A percentile compares a stretch with the other conserved stretches of the same genome.
Evolutionary conservation across 2,113 vertebrate species (phyloP).

Genomic region (Oncorhynchus clarkii): DNA sequence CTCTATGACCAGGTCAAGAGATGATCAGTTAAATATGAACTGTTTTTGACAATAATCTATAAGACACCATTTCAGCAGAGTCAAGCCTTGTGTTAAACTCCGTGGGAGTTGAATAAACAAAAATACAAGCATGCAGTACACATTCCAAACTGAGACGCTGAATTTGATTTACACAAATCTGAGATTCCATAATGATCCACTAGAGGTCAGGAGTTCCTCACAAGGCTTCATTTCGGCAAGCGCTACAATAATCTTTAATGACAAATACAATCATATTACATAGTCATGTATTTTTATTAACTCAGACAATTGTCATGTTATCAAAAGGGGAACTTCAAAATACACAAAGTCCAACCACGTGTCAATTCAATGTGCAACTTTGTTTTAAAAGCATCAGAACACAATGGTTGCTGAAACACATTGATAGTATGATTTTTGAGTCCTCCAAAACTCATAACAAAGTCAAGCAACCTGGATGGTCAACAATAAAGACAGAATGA

Average conservation of each 20-base stretch:
- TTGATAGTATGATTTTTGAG: no score
- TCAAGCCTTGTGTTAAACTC: background rate
- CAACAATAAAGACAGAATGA: no score
- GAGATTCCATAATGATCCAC: background rate
- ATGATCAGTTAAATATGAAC: background rate
- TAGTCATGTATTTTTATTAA: background rate
- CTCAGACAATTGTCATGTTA: background rate
- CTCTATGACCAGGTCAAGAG: background rate
- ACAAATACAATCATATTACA: background rate
- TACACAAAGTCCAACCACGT: background rate
- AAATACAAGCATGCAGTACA: no score
- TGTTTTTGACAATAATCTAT: no score
- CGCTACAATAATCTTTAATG: background rate
- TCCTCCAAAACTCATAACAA: no score
- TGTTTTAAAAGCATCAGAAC: background rate
- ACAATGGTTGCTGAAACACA: no score
- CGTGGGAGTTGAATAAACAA: background rate
- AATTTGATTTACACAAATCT: background rate
- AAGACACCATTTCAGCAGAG: no score
- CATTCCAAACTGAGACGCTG: no score
- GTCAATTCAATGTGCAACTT: background rate
- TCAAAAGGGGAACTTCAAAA: background rate
- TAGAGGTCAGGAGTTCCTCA: no score
- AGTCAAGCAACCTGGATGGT: no score
- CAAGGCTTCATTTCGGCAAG: no score